These are phyloP conservation scores for Denticeps clupeoides DNA, from an alignment of 2,797 vertebrate genomes.

Conservation along the genomic window DNA sequence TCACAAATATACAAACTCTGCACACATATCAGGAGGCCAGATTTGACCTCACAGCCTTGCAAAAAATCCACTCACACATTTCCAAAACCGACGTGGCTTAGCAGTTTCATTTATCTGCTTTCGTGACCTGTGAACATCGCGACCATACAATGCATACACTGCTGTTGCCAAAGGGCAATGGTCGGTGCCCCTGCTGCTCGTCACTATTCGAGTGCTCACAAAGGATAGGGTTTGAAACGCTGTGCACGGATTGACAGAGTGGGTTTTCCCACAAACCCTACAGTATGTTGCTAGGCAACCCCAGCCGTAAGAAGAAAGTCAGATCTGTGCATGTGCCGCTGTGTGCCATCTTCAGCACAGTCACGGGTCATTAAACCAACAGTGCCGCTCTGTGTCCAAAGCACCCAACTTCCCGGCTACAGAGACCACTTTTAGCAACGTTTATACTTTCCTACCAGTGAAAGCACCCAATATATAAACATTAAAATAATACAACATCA, in stretches of 20 bases:
- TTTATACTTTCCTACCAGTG: no score
- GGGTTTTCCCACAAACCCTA: constrained; percentile 40
- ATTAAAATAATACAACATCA: no score
- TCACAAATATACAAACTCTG: no score
- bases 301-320: constrained; percentile 21
- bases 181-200: neutral
- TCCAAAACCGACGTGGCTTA: no score
- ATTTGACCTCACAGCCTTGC: no score
- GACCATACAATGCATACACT: neutral
- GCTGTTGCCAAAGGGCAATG: neutral
- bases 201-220: constrained; percentile 32
- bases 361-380: constrained; percentile 36
- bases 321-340: constrained; percentile 1
- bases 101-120: no score
- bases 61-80: no score
- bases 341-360: constrained; percentile 34
- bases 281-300: constrained; percentile 62
- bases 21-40: no score
- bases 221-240: constrained; percentile 21
- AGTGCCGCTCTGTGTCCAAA: constrained; percentile 21
- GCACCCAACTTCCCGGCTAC: constrained; percentile 4
- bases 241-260: constrained; percentile 26
- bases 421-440: no score
- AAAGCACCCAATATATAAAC: no score
- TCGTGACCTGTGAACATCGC: neutral